Base-by-base conservation (phyloP, 1,140 invertebrate species). In the Grapholita molesta region DNA sequence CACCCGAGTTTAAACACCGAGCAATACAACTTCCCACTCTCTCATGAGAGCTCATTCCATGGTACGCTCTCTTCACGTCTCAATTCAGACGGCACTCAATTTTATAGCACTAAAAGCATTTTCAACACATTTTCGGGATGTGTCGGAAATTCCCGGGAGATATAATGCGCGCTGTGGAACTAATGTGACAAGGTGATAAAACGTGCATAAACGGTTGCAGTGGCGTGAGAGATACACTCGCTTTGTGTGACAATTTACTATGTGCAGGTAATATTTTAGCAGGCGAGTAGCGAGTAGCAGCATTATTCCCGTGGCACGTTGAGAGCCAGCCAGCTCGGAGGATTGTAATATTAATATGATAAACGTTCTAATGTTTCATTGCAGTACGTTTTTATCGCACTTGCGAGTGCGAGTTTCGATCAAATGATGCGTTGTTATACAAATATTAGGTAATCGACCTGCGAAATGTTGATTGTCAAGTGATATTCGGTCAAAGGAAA, bases 71-170 rank as follows among this genome's bases (percentile, higher is more conserved):
- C 70, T 75, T 73, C 75, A 74, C 75, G 73, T 75, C 75, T 79
- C 70, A 75, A 75, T 77, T 77, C 71, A 70, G 70, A 3, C 28
- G 61, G 52, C 71, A 72, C 72, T 77, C 70, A 77, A 74, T 77
- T 78, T 78, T 76, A 78, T 76, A 70, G 70, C 66, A 61, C 53
- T 74, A 70, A 75, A 78, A 68, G 70, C 71, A 77, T 77, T 76
- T 79, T 70, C 70, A 61, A 61, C 55, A 61, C 25, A 28, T 28
- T 61, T 61, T 61, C 12, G 55, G 55, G 55, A 28, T 57, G 28
- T 61, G 11, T 8, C 12, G 55, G 55, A 61, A 61, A 30, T 18
- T 61, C 28, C 28, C 25, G 55, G 55, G 55, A 15, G 53, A 28
- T 55, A 55, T 55, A 55, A 55, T 28, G 55, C n/a, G 25, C 7